Conservation (phyloP, 2,888 invertebrate genomes). For the Acrobasis repandana region DNA sequence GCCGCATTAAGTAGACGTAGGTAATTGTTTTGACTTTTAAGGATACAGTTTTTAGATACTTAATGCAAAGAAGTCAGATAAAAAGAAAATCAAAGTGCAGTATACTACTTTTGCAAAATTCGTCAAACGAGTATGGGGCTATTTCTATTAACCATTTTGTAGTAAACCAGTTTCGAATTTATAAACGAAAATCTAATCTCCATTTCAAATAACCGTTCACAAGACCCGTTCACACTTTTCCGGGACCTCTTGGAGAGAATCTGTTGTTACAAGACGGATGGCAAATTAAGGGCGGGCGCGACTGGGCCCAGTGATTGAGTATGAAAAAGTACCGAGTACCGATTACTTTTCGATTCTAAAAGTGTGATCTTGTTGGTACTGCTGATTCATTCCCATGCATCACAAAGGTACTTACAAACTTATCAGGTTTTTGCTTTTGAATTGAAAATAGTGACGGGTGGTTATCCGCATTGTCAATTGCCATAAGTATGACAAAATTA, state of each 20-base stretch:
- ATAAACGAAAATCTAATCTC: background rate
- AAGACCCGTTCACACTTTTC: constrained; percentile 25
- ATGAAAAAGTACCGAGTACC: constrained; percentile 67
- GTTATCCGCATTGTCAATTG: no score
- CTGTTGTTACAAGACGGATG: constrained; percentile 71
- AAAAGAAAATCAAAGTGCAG: no score
- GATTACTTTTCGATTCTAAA: constrained; percentile 58
- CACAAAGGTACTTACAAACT: no score
- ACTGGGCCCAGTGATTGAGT: constrained; percentile 68
- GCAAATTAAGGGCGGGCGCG: constrained; percentile 65
- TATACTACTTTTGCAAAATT: no score
- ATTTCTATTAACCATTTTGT: no score
- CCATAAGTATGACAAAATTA: no score
- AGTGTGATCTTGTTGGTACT: background rate
- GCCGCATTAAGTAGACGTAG: constrained; percentile 8
- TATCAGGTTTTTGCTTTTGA: no score
- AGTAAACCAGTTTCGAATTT: no score
- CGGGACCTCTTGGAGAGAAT: constrained; percentile 43
- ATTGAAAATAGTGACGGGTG: no score
- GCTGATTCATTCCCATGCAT: background rate
- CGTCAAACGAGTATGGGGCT: no score
- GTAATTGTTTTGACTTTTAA: constrained; percentile 19
- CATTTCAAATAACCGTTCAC: constrained; percentile 22
- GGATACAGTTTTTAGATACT: background rate
- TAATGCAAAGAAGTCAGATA: background rate